phyloP scores from a whole-genome alignment of 1,140 invertebrate genomes.

The Drosophila tristis region DNA sequence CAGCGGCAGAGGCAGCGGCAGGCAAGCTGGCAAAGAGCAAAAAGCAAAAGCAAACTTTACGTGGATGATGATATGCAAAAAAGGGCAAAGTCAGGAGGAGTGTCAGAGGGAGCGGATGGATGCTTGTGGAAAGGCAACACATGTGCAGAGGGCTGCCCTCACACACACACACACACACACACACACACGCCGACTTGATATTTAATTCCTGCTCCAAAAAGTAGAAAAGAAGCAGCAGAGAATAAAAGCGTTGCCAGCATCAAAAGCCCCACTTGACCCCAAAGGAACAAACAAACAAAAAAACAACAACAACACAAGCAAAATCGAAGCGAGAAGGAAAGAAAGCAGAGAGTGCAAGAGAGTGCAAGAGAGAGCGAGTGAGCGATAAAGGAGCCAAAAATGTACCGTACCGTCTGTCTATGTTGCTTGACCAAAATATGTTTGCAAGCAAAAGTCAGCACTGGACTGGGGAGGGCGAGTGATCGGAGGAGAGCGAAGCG shows the following conservation, averaged over 20 bases:
- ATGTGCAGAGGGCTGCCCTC: slow-evolving; percentile 40
- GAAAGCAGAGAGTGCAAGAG: slow-evolving; percentile 14
- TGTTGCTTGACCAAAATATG: slow-evolving; percentile 56
- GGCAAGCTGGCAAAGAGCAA: slow-evolving; percentile 34
- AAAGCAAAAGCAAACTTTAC: slow-evolving; percentile 79
- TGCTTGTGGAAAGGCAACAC: slow-evolving; percentile 36
- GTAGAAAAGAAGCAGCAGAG: slow-evolving; percentile 38
- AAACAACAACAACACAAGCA: slow-evolving; percentile 7
- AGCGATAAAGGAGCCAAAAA: slow-evolving; percentile 40
- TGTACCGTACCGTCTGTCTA: slow-evolving; percentile 21
- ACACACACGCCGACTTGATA: slow-evolving; percentile 54
- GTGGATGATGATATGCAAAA: slow-evolving; percentile 79
- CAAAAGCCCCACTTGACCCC: slow-evolving; percentile 76
- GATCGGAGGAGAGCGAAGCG: background rate
- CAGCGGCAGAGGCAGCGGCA: background rate
- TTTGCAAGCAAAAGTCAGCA: slow-evolving; percentile 50
- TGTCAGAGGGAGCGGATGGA: slow-evolving; percentile 13
- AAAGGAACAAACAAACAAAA: slow-evolving; percentile 41
- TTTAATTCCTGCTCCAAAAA: slow-evolving; percentile 79
- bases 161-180: slow-evolving; percentile 24
- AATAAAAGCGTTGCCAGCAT: slow-evolving; percentile 71
- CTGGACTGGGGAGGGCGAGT: background rate
- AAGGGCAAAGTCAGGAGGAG: slow-evolving; percentile 47
- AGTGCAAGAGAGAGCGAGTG: background rate
- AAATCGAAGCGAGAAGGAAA: slow-evolving; percentile 13